Evolutionary conservation across 2,113 vertebrate genomes (phyloP), one percentile per base, ranked within the genome.

Genomic region (Tragelaphus scriptus): DNA sequence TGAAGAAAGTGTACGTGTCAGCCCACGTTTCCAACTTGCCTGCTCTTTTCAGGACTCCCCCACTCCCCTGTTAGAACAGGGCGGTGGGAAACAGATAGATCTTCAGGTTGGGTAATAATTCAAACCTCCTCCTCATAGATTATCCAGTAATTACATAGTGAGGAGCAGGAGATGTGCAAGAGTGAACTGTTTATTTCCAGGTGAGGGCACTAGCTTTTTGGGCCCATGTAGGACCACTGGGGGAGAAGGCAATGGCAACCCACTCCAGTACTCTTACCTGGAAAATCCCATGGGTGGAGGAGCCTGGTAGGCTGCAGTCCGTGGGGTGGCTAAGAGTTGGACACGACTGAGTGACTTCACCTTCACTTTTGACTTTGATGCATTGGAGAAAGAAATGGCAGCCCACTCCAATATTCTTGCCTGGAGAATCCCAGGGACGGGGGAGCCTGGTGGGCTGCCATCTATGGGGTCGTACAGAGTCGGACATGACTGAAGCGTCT

Each of bases 401-500:
- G 7, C 63, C 30, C 25, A 12, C 58, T 28, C 58, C 25, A 59
- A 25, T 26, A 11, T 59, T 59, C 58, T 59, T 59, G 25, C 25
- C 58, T 59, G 25, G 58, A 59, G 58, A 59, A 59, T 59, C 58
- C 58, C 25, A 28, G 59, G 59, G 59, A 61, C 0, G 25, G 0
- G 58, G 59, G 26, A 61, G 26, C 28, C 59, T 63, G 59, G 59
- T 63, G 28, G 61, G 12, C 13, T 15, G 61, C 13, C 0, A 0
- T 63, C 61, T 7, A 3, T 30, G 28, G 59, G 59, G 28, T 63
- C 28, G 1, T 0, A 63, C 59, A 15, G 59, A 1, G 28, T 63
- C 6, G 0, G 59, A 63, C 59, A 63, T 13, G 0, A 63, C 28
- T 63, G 61, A 63, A 30, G 5, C 1, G 3, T 0, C 61, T 63